A percentile compares a stretch with the other conserved stretches of the same genome.
These are phyloP conservation scores for Meloe dianella DNA, from an alignment of 2,888 invertebrate species.

Conservation along the genomic window DNA sequence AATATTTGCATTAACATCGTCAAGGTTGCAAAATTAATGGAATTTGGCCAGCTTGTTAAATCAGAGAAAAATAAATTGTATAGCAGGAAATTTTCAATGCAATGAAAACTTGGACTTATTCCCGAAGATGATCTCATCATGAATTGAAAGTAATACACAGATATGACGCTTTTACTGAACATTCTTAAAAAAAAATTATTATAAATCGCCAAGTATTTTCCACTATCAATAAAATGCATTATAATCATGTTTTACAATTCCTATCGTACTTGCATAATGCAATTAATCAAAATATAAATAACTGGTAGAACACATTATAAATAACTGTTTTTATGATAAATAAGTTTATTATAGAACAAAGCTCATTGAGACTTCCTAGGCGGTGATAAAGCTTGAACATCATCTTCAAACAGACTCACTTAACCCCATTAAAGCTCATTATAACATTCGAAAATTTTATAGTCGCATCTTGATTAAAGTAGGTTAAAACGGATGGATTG, in stretches of 20 bases:
- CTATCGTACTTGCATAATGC: constrained; percentile 7
- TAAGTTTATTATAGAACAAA: neutral
- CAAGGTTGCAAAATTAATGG: neutral
- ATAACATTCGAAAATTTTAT: neutral
- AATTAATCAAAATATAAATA: constrained; percentile 14
- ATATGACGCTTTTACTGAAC: neutral
- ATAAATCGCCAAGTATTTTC: neutral
- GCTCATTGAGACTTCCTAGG: constrained; percentile 1
- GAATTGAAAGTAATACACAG: neutral
- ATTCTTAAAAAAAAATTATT: neutral
- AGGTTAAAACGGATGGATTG: neutral
- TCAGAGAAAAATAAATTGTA: too few species aligned
- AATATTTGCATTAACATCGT: neutral
- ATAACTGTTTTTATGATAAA: constrained; percentile 1
- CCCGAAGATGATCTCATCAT: neutral
- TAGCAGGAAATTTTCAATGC: neutral
- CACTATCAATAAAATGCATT: neutral
- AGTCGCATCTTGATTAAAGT: constrained; percentile 1
- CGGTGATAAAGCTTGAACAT: constrained; percentile 1
- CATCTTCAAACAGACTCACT: constrained; percentile 13
- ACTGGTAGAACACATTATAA: constrained; percentile 10
- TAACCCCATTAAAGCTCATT: constrained; percentile 9
- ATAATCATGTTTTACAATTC: neutral
- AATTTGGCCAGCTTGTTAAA: neutral
- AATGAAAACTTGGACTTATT: neutral